phyloP scores from a whole-genome alignment of 2,113 vertebrate genomes.

The Sterrhoptilus dennistouni region DNA sequence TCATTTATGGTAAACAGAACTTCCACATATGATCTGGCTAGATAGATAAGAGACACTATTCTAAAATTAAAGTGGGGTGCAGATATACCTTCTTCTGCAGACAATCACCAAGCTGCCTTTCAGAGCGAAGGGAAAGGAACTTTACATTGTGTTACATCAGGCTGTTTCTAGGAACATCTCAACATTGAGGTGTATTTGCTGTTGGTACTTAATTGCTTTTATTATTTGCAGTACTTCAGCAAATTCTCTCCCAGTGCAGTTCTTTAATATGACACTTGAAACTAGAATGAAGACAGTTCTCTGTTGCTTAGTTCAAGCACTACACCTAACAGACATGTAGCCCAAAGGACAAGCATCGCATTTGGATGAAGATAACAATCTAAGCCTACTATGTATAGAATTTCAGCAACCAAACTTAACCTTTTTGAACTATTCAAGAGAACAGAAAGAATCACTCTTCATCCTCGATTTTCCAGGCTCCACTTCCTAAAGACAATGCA shows the following conservation, averaged over 20 bases:
- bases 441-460: background rate
- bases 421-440: background rate
- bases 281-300: background rate
- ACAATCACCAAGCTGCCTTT: background rate
- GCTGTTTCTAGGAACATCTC: background rate
- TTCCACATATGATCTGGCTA: background rate
- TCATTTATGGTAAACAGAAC: background rate
- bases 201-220: background rate
- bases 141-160: background rate
- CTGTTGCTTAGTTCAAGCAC: background rate
- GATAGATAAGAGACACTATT: background rate
- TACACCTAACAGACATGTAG: background rate
- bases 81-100: background rate
- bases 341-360: background rate
- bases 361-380: background rate
- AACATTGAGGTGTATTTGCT: background rate
- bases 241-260: background rate
- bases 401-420: background rate
- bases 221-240: background rate
- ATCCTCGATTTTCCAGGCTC: background rate
- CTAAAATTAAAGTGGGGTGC: background rate
- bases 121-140: background rate
- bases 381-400: background rate
- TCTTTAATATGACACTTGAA: background rate
- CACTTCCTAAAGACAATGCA: background rate